A percentile compares a stretch with the other conserved stretches of the same genome.
phyloP scores from a whole-genome alignment of 2,888 invertebrate species.

The Drosophila pseudotakahashii region DNA sequence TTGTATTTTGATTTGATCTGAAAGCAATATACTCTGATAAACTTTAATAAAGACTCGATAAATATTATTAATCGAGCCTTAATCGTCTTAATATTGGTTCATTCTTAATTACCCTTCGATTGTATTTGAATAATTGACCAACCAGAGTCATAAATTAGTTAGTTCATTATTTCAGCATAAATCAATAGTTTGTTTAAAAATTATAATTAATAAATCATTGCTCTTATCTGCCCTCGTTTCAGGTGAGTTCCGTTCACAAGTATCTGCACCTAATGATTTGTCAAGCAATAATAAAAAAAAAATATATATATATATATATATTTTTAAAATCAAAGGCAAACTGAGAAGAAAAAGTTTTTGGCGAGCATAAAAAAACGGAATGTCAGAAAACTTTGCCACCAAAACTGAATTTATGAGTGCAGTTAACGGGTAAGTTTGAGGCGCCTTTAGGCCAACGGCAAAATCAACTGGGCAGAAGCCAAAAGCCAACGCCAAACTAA shows the following conservation, averaged over 20 bases:
- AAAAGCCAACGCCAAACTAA: constrained; percentile 26
- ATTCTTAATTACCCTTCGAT: constrained; percentile 18
- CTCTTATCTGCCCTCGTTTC: constrained; percentile 43
- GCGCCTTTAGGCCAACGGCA: constrained; percentile 41
- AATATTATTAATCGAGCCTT: not conserved
- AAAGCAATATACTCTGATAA: not conserved
- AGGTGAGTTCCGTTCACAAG: constrained; percentile 55
- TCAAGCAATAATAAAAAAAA: constrained; percentile 26
- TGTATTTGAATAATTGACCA: constrained; percentile 28
- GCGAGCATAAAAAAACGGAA: constrained; percentile 61
- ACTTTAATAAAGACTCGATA: not conserved
- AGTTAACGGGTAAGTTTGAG: constrained; percentile 72
- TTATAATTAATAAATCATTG: constrained; percentile 27
- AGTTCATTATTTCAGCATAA: constrained; percentile 36
- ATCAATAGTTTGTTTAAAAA: constrained; percentile 42
- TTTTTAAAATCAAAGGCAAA: constrained; percentile 13
- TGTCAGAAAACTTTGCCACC: constrained; percentile 71
- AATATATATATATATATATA: not conserved
- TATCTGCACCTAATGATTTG: constrained; percentile 38
- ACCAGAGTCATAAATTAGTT: constrained; percentile 26
- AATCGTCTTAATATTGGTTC: constrained; percentile 10
- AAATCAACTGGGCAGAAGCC: constrained; percentile 33
- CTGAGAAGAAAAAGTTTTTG: constrained; percentile 49
- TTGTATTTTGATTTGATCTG: not conserved
- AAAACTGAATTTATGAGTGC: constrained; percentile 72